Conservation (phyloP, 2,888 invertebrate species). For the Rhingia campestris region DNA sequence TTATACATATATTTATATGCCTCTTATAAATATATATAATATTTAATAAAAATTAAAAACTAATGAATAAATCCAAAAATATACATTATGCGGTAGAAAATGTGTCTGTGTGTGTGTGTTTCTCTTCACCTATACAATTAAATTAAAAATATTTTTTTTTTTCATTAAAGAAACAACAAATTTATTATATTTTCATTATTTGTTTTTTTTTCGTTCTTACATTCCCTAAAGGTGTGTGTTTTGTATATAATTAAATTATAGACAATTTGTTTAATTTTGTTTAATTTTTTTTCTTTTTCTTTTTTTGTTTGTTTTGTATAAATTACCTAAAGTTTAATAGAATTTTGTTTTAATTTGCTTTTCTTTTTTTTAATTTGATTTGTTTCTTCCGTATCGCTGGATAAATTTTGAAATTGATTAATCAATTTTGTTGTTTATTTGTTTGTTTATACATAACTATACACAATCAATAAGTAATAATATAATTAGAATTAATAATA, state of each 20-base stretch:
- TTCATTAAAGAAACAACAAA: constrained; percentile 59
- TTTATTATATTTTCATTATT: constrained; percentile 2
- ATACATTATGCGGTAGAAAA: constrained; percentile 53
- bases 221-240: constrained; percentile 66
- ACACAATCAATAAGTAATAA: constrained; percentile 61
- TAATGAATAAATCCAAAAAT: constrained; percentile 67
- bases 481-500: constrained; percentile 62
- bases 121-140: constrained; percentile 42
- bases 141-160: constrained; percentile 21
- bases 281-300: constrained; percentile 48
- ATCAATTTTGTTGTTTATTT: constrained; percentile 13
- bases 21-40: constrained; percentile 28
- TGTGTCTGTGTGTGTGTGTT: constrained; percentile 1
- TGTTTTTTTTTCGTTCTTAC: constrained; percentile 27
- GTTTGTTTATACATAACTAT: constrained; percentile 52
- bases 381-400: constrained; percentile 62
- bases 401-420: constrained; percentile 59
- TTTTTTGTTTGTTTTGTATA: constrained; percentile 29
- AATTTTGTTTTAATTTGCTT: constrained; percentile 50
- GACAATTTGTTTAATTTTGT: constrained; percentile 51
- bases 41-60: constrained; percentile 38
- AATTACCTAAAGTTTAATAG: constrained; percentile 66
- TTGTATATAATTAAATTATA: constrained; percentile 56
- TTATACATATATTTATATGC: constrained; percentile 19
- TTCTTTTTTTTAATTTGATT: constrained; percentile 59